Conservation (phyloP, 2,113 vertebrate genomes). For the Callorhinus ursinus region DNA sequence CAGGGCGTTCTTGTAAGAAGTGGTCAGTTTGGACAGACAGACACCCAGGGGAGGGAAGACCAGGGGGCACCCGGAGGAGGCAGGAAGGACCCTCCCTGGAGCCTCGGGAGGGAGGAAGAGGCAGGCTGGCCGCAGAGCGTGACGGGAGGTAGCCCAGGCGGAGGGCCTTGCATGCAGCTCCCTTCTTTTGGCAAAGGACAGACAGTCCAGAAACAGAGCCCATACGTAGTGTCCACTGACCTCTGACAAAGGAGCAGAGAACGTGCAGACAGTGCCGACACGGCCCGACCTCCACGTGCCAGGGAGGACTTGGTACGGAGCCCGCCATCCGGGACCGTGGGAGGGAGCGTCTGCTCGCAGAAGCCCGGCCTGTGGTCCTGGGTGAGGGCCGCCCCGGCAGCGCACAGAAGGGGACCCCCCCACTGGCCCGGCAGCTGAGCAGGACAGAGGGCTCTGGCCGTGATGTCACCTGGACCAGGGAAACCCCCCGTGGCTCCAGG, state of each 20-base stretch:
- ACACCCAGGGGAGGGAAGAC: background rate
- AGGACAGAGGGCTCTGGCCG: background rate
- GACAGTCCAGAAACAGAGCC: background rate
- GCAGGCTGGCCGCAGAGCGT: fast-evolving
- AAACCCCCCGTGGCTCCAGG: background rate
- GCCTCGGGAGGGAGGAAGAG: background rate
- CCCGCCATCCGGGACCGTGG: background rate
- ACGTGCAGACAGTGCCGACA: fast-evolving
- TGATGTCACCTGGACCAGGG: background rate
- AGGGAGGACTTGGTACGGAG: background rate
- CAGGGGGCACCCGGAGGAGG: background rate
- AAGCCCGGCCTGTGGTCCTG: background rate
- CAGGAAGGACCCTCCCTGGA: background rate
- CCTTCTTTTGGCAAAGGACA: background rate
- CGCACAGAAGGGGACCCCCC: background rate
- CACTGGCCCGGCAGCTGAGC: background rate
- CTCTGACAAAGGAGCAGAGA: background rate
- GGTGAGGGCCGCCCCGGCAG: background rate
- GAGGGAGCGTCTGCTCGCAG: background rate
- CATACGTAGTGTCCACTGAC: background rate
- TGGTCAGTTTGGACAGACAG: too few species aligned
- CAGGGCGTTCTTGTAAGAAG: background rate
- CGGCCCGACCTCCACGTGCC: background rate
- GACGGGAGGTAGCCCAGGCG: background rate
- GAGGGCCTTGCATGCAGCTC: background rate